These are phyloP conservation scores for Phymorhynchus buccinoides DNA, from an alignment of 1,140 invertebrate genomes.

Conservation along the genomic window DNA sequence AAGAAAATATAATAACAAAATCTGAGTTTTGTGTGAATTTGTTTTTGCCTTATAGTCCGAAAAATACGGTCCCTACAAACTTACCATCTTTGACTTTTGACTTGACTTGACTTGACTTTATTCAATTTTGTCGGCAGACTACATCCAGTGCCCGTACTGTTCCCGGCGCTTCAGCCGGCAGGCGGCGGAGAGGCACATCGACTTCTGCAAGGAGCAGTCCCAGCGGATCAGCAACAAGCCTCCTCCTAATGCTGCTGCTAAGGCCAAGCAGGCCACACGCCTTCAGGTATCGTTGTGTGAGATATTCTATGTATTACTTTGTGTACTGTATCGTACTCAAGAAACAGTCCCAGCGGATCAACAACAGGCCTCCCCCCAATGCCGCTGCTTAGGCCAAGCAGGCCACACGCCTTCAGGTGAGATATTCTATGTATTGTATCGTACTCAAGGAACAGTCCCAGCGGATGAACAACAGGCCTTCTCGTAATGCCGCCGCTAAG, in stretches of 20 bases:
- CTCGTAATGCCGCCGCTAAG: slow-evolving; percentile 50
- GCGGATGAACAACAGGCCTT: slow-evolving; percentile 53
- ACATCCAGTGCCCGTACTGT: slow-evolving; percentile 84
- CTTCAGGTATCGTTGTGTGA: too few relatives aligned
- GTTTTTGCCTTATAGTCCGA: too few relatives aligned
- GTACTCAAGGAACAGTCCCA: slow-evolving; percentile 81
- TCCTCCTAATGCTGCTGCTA: slow-evolving; percentile 48
- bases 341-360: slow-evolving; percentile 77
- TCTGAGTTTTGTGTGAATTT: too few relatives aligned
- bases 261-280: slow-evolving; percentile 49
- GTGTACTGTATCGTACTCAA: too few relatives aligned
- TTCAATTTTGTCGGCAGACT: slow-evolving; percentile 70
- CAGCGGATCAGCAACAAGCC: slow-evolving; percentile 54
- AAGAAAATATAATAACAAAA: too few relatives aligned
- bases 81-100: too few relatives aligned
- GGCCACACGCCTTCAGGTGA: slow-evolving; percentile 45
- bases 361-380: slow-evolving; percentile 51
- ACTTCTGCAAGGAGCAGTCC: slow-evolving; percentile 88
- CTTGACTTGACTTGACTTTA: too few relatives aligned
- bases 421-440: too few relatives aligned
- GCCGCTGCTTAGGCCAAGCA: slow-evolving; percentile 51
- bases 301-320: too few relatives aligned
- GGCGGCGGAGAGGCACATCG: slow-evolving; percentile 91
- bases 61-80: too few relatives aligned
- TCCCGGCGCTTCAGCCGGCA: slow-evolving; percentile 86